Conservation (phyloP, 2,113 vertebrate species). For the Lasiurus cinereus region DNA sequence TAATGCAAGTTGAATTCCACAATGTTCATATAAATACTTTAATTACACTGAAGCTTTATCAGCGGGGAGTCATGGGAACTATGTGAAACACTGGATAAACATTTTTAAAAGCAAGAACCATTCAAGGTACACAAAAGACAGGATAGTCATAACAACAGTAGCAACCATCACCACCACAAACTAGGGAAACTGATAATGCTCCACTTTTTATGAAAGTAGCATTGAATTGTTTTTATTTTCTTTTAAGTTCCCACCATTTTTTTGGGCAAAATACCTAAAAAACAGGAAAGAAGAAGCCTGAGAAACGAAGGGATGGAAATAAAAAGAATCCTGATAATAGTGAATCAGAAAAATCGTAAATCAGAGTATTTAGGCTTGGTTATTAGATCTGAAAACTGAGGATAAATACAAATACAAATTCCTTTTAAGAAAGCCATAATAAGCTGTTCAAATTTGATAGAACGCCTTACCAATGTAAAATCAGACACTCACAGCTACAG, state of each 20-base stretch:
- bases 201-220: background rate
- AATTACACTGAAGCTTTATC: slow-evolving; percentile 69
- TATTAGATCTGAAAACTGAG: background rate
- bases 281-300: slow-evolving; percentile 27
- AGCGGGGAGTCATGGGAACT: slow-evolving; percentile 69
- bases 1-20: slow-evolving; percentile 71
- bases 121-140: slow-evolving; percentile 63
- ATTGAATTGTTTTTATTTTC: slow-evolving; percentile 18
- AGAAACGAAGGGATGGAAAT: background rate
- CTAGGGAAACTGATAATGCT: background rate
- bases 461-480: background rate
- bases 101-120: slow-evolving; percentile 70
- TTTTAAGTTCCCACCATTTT: slow-evolving; percentile 55
- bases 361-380: background rate
- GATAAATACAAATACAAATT: background rate
- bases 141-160: slow-evolving; percentile 24
- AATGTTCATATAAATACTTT: slow-evolving; percentile 74
- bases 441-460: background rate
- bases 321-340: background rate
- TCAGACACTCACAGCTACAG: rapidly evolving
- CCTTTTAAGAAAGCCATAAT: background rate
- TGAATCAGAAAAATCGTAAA: background rate
- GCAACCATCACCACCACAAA: slow-evolving; percentile 1
- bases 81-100: slow-evolving; percentile 56
- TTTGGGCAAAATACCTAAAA: slow-evolving; percentile 44